phyloP scores from a whole-genome alignment of 1,140 invertebrate species.

The Mesaphorura yosii region DNA sequence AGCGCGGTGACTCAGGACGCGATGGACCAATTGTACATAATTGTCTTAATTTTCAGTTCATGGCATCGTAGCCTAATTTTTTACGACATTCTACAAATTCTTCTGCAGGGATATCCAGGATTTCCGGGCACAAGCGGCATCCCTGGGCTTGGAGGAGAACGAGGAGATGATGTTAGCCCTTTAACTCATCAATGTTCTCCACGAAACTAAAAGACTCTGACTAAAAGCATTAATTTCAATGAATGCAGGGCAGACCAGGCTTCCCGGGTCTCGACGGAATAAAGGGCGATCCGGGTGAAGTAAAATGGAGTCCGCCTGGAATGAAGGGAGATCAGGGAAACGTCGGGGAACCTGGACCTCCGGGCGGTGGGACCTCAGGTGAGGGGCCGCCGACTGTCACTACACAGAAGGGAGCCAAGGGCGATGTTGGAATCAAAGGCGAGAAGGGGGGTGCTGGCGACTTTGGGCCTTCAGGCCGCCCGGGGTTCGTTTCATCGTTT shows the following conservation, averaged over 20 bases:
- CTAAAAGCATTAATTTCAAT: background rate
- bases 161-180: slow-evolving; percentile 1
- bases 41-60: background rate
- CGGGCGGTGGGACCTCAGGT: slow-evolving; percentile 14
- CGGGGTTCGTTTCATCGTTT: background rate
- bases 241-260: background rate
- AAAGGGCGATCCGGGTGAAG: slow-evolving; percentile 14
- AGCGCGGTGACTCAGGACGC: slow-evolving; percentile 28
- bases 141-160: slow-evolving; percentile 3
- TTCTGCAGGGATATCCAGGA: slow-evolving; percentile 4
- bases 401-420: slow-evolving; percentile 25
- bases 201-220: too few relatives aligned
- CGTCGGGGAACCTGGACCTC: slow-evolving; percentile 31
- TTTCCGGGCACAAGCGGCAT: background rate
- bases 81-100: background rate
- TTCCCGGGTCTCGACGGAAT: slow-evolving; percentile 2
- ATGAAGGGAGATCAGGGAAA: slow-evolving; percentile 19
- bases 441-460: background rate
- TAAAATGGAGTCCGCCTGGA: slow-evolving; percentile 7
- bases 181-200: too few relatives aligned
- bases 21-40: background rate
- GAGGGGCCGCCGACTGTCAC: background rate
- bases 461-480: background rate
- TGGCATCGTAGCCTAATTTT: too few relatives aligned
- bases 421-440: slow-evolving; percentile 27